phyloP scores from a whole-genome alignment of 1,140 invertebrate genomes.

The Galendromus occidentalis region DNA sequence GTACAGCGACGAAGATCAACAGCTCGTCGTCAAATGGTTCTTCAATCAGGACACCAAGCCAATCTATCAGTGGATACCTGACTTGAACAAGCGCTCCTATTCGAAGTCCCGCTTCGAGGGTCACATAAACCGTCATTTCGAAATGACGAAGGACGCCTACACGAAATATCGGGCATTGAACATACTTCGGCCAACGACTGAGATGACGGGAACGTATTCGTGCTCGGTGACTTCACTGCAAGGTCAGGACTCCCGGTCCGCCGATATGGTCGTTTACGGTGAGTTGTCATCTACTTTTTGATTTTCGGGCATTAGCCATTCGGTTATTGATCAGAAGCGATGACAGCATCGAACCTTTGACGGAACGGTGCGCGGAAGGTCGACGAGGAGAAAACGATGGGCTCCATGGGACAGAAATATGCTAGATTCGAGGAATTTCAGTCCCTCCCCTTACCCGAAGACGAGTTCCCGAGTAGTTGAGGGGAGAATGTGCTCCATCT shows the following conservation, averaged over 20 bases:
- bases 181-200: constrained; percentile 45
- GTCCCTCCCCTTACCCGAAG: too few relatives aligned
- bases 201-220: constrained; percentile 26
- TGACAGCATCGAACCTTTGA: too few relatives aligned
- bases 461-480: too few relatives aligned
- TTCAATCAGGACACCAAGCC: constrained; percentile 21
- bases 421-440: too few relatives aligned
- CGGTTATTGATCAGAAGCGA: too few relatives aligned
- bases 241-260: constrained; percentile 17
- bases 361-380: too few relatives aligned
- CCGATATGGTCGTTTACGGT: constrained; percentile 21
- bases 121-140: constrained; percentile 44
- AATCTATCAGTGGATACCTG: constrained; percentile 26
- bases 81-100: constrained; percentile 13
- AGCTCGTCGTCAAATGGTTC: constrained; percentile 25
- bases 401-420: too few relatives aligned
- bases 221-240: constrained; percentile 21
- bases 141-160: constrained; percentile 37
- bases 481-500: too few relatives aligned
- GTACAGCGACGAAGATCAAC: constrained; percentile 18
- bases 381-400: too few relatives aligned
- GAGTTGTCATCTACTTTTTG: too few relatives aligned
- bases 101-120: constrained; percentile 35
- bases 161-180: constrained; percentile 52
- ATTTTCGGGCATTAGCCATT: too few relatives aligned